Evolutionary conservation across 2,113 vertebrate species (phyloP), one percentile per base, ranked within the genome.

Genomic region (Uria aalge): DNA sequence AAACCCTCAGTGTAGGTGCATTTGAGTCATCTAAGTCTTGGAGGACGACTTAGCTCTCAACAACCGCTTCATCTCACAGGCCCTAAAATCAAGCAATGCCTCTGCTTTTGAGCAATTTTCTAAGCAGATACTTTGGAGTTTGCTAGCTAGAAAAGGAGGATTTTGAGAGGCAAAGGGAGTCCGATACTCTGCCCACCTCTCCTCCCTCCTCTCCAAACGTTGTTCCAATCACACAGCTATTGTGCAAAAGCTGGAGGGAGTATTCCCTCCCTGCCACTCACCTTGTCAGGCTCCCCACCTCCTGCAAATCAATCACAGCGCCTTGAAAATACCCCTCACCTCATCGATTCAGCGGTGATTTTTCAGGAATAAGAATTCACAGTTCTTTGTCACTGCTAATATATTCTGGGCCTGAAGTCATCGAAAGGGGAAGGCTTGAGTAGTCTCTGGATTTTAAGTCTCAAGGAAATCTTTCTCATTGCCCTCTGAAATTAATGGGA

Each of bases 201-300:
- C 72, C 55, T 86, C 22, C 9, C 13, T 3, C 1, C 26, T 74
- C 76, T 67, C 41, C 56, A 59, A 52, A 43, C 8, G 1, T 41
- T 47, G 26, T 69, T 83, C 48, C 84, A 95, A 78, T 97, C 91
- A 94, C 23, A 0, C 21, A 81, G 47, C 66, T 91, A 91, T 96
- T 97, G 91, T 95, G 36, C 2, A 2, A 56, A 84, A 89, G 47
- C 13, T 1, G 3, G 41, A 69, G 68, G 4, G 40, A 78, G 64
- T 7, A 30, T 27, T 91, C 14, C 38, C 24, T 87, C 69, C 56
- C 34, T 1, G 0, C 34, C 1, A 5, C 12, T 64, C 77, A 23
- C 16, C 27, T 73, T 72, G 34, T 55, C 89, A 75, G 56, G 52
- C 76, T 86, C 60, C 52, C 43, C 62, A 41, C 26, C 50, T 63